phyloP scores from a whole-genome alignment of 2,888 invertebrate species.

The Chrysomela aeneicollis region DNA sequence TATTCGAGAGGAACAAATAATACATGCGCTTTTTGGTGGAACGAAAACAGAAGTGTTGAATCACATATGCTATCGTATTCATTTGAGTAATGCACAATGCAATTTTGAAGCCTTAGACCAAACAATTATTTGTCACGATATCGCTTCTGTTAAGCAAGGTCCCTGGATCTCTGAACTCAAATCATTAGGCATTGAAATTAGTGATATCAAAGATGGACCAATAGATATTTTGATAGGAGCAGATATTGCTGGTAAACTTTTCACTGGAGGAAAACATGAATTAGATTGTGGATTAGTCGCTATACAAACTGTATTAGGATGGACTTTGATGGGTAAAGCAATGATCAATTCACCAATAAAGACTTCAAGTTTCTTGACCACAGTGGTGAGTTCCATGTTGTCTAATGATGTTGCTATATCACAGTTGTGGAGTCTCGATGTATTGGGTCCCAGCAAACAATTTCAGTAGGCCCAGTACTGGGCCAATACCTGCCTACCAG shows the following conservation, averaged over 20 bases:
- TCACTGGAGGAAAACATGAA: not conserved
- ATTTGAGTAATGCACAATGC: not conserved
- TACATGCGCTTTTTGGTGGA: not conserved
- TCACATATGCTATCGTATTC: slow-evolving; percentile 3
- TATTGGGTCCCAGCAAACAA: too few relatives aligned
- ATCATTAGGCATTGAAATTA: not conserved
- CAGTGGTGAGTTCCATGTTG: not conserved
- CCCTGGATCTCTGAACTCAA: not conserved
- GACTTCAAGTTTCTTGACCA: not conserved
- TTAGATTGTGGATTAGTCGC: not conserved
- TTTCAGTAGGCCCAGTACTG: too few relatives aligned
- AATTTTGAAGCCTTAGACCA: not conserved
- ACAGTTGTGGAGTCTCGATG: not conserved
- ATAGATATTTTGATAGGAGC: too few relatives aligned
- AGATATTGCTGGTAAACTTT: slow-evolving; percentile 5
- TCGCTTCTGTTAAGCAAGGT: not conserved
- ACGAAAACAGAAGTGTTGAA: slow-evolving; percentile 1
- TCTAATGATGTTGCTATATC: not conserved
- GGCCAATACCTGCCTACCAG: too few relatives aligned
- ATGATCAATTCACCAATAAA: not conserved
- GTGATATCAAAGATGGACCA: slow-evolving; percentile 8
- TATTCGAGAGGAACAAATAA: not conserved
- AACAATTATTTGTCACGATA: not conserved
- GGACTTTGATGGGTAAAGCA: not conserved
- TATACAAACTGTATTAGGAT: not conserved